These are phyloP conservation scores for Amphipoea lucens DNA, from an alignment of 2,888 invertebrate genomes.

Conservation along the genomic window DNA sequence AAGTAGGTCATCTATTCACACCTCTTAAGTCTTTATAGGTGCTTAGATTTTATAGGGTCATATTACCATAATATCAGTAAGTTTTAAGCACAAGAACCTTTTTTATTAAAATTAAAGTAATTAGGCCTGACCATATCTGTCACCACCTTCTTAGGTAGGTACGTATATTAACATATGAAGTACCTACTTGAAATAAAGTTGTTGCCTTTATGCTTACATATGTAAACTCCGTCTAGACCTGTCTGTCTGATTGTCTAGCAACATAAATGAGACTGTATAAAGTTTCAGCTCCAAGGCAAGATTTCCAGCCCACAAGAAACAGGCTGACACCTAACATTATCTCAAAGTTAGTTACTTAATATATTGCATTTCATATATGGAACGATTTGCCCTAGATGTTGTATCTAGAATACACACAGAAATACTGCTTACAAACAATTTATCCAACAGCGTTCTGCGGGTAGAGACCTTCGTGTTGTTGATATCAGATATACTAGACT, in stretches of 20 bases:
- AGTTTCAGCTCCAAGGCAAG: neutral
- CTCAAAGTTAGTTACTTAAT: neutral
- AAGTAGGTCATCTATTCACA: slow-evolving; percentile 44
- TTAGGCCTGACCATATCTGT: slow-evolving; percentile 12
- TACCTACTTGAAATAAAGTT: neutral
- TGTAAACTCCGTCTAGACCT: slow-evolving; percentile 7
- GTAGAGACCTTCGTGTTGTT: slow-evolving; percentile 54
- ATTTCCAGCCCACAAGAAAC: neutral
- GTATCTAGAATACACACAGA: slow-evolving; percentile 1
- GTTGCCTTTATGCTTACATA: slow-evolving; percentile 2
- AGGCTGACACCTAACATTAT: neutral
- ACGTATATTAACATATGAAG: slow-evolving; percentile 13
- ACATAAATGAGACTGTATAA: neutral
- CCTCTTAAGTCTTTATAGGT: slow-evolving; percentile 13
- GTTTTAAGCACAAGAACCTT: slow-evolving; percentile 13
- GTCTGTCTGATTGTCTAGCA: slow-evolving; percentile 7
- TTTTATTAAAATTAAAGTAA: slow-evolving; percentile 29
- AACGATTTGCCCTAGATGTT: slow-evolving; percentile 5
- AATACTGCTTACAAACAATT: slow-evolving; percentile 17
- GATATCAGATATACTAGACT: slow-evolving; percentile 56
- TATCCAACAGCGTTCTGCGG: slow-evolving; percentile 20
- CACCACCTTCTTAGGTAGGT: neutral
- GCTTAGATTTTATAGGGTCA: slow-evolving; percentile 37
- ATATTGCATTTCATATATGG: slow-evolving; percentile 4
- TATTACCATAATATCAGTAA: slow-evolving; percentile 15